phyloP scores from a whole-genome alignment of 2,888 invertebrate genomes.

The Poecilobothrus nobilitatus region DNA sequence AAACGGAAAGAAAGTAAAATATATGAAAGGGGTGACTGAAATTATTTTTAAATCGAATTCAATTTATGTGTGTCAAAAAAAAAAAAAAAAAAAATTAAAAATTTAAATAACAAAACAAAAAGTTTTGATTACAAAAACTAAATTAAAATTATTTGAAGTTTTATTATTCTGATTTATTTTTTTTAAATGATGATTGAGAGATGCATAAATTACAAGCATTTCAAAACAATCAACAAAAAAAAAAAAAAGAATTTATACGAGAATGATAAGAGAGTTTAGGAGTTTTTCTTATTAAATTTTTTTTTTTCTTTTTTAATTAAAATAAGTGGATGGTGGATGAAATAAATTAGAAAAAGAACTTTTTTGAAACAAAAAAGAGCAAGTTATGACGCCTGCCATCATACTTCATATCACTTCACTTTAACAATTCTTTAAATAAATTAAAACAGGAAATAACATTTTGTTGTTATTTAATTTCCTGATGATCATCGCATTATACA shows the following conservation, averaged over 20 bases:
- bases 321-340: neutral
- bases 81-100: neutral
- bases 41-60: neutral
- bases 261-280: too few relatives aligned
- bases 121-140: too few relatives aligned
- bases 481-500: too few relatives aligned
- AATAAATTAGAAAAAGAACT: neutral
- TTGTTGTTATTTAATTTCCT: neutral
- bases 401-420: neutral
- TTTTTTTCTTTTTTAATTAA: neutral
- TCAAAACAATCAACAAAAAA: too few relatives aligned
- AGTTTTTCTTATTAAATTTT: too few relatives aligned
- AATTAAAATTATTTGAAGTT: neutral
- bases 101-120: too few relatives aligned
- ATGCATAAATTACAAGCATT: neutral
- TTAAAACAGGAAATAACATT: neutral
- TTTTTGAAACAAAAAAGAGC: too few relatives aligned
- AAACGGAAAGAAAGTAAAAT: too few relatives aligned
- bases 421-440: neutral
- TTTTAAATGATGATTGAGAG: slow-evolving; percentile 4
- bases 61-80: neutral
- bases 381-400: neutral
- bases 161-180: neutral
- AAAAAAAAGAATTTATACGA: too few relatives aligned
- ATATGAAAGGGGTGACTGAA: neutral